A percentile compares a stretch with the other conserved stretches of the same genome.
These are phyloP conservation scores for Scalopus aquaticus DNA, from an alignment of 2,113 vertebrate genomes.

Conservation along the genomic window DNA sequence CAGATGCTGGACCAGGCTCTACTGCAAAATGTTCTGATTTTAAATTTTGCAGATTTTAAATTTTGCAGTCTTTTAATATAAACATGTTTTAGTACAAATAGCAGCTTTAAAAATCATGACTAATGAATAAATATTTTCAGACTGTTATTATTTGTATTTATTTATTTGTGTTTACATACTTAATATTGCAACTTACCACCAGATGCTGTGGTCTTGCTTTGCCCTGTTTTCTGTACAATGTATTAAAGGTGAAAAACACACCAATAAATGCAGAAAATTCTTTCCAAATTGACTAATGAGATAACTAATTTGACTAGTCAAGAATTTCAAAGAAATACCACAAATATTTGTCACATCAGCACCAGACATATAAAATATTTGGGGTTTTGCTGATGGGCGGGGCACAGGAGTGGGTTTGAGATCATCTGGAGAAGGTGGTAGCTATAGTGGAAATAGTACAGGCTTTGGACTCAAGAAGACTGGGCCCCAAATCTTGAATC, in stretches of 20 bases:
- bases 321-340: not conserved
- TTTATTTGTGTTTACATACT: constrained; percentile 1
- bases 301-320: not conserved
- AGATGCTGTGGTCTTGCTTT: not conserved
- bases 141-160: constrained; percentile 28
- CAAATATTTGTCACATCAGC: not conserved
- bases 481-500: not conserved
- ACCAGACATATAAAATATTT: not conserved
- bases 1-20: not conserved
- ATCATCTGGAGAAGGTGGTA: not conserved
- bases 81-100: not conserved
- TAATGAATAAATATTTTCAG: constrained; percentile 10
- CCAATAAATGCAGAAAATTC: not conserved
- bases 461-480: not conserved
- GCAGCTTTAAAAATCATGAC: constrained; percentile 22
- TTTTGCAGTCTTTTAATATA: not conserved
- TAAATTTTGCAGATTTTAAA: not conserved
- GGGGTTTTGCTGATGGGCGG: not conserved
- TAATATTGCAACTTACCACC: not conserved
- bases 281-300: not conserved
- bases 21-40: not conserved
- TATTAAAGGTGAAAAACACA: not conserved
- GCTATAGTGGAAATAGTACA: not conserved
- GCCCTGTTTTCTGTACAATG: not conserved
- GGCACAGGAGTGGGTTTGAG: not conserved